Evolutionary conservation across 2,113 vertebrate genomes (phyloP).

Genomic region (Diphyllodes magnificus): DNA sequence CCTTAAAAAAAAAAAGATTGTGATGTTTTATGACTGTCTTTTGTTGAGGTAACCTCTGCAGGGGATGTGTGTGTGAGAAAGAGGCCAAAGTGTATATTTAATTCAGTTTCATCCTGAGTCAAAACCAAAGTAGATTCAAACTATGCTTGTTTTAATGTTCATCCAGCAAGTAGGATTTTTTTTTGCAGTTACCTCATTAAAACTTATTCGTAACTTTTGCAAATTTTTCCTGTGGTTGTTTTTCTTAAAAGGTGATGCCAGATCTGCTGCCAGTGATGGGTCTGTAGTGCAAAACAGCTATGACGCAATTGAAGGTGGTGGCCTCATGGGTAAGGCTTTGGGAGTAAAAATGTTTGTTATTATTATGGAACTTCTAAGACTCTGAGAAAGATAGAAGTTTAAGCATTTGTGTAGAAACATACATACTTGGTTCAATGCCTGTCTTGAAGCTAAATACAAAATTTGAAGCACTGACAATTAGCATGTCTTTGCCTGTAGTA

Average conservation of each 20-base stretch:
- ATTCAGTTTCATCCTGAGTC: neutral
- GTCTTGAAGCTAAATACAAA: neutral
- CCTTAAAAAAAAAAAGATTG: neutral
- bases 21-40: neutral
- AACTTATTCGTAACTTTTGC: neutral
- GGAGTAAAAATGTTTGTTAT: neutral
- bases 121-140: neutral
- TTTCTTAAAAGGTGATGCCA: slow-evolving; percentile 49
- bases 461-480: neutral
- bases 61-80: neutral
- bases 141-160: neutral
- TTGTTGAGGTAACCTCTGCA: neutral
- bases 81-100: neutral
- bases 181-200: neutral
- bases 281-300: slow-evolving; percentile 77
- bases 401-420: neutral
- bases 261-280: slow-evolving; percentile 70
- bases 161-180: neutral
- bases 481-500: neutral
- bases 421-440: neutral
- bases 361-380: neutral
- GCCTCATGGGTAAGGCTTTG: slow-evolving; percentile 79
- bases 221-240: neutral
- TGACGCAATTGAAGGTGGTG: slow-evolving; percentile 85
- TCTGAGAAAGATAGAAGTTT: neutral